Conservation (phyloP, 2,113 vertebrate species). For the Tor tambroides region DNA sequence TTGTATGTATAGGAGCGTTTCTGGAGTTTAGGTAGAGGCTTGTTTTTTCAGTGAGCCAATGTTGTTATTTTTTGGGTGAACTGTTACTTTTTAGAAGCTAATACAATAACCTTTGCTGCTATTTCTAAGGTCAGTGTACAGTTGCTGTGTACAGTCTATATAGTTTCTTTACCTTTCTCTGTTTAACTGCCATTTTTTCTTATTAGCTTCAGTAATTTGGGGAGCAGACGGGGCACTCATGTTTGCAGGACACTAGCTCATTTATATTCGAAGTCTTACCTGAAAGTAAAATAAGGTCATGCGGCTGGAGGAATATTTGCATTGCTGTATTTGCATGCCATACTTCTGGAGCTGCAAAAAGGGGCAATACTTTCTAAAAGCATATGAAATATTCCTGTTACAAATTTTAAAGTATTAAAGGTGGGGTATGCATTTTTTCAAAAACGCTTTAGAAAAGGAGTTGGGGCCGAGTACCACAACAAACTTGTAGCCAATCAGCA, state of each 20-base stretch:
- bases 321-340: conserved; percentile 42
- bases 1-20: background rate
- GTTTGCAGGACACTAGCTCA: background rate
- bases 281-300: conserved; percentile 16
- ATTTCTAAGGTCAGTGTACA: background rate
- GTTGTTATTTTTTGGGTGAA: background rate
- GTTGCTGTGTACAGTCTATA: background rate
- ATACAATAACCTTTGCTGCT: background rate
- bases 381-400: background rate
- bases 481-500: too few species aligned
- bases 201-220: background rate
- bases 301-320: conserved; percentile 25
- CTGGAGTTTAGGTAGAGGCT: background rate
- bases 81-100: background rate
- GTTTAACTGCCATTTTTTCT: background rate
- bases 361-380: background rate
- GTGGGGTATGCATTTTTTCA: too few species aligned
- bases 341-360: background rate
- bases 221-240: background rate
- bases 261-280: background rate
- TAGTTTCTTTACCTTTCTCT: background rate
- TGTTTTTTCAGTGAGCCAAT: too few species aligned
- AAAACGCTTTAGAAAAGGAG: too few species aligned
- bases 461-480: too few species aligned
- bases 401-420: background rate